Base-by-base conservation (phyloP, 1,140 invertebrate genomes). In the Eumeta japonica region DNA sequence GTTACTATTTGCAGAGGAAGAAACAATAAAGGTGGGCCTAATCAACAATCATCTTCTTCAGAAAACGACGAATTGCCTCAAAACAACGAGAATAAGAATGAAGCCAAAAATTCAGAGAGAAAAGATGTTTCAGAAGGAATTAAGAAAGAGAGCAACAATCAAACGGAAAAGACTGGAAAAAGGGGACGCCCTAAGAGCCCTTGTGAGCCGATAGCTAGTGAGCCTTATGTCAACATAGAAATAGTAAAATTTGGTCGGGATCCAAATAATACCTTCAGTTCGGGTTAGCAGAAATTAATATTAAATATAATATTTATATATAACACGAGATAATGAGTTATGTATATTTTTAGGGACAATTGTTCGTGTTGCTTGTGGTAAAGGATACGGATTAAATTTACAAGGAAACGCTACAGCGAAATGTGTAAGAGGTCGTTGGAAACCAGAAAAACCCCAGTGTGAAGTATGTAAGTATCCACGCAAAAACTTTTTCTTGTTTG, bases 361-460 rank as follows among this genome's bases (percentile, higher is more conserved):
- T 33, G 79, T 89, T 0, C 77, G 81, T 50, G 79, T 89, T 9
- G 82, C 82, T 4, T 92, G 89, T 61, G 81, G 81, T 1, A 81
- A 83, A 38, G 88, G 88, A 1, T 90, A 88, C 51, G 81, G 81
- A 3, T 63, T 87, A 0, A 90, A 88, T 56, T 76, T 90, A 20
- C 82, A 83, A 2, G 61, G 75, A 33, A 91, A 92, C 55, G 76
- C 81, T 12, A 90, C 89, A 1, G 86, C 85, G 0, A 84, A 85
- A 50, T 92, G 89, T 59, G 82, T 86, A 1, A 64, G 84, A 31
- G 89, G 89, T 1, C 78, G 80, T 48, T 93, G 90, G 90, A 89
- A 86, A 55, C 89, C 89, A 1, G 81, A 80, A 39, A 86, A 83
- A 47, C 89, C 89, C 0, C 79, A 81, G 48, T 92, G 90, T 57